A percentile compares a stretch with the other conserved stretches of the same genome.
Evolutionary conservation across 2,888 invertebrate genomes (phyloP).

Genomic region (Watsonalla cultraria): DNA sequence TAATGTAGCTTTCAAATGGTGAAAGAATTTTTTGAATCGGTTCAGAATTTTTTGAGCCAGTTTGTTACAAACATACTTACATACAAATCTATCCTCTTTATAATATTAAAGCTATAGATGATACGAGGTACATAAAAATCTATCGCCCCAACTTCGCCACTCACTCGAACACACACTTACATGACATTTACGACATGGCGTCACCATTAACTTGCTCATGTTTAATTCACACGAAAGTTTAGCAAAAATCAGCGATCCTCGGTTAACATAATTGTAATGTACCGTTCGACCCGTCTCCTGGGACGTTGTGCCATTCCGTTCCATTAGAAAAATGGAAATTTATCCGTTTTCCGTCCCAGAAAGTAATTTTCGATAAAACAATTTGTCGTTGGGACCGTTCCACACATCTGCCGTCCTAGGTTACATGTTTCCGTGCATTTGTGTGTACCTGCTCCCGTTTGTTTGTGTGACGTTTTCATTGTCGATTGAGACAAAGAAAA

Average conservation of each 20-base stretch:
- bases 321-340: constrained; percentile 71
- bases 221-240: constrained; percentile 8
- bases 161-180: not conserved
- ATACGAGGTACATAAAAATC: too few relatives aligned
- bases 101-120: too few relatives aligned
- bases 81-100: too few relatives aligned
- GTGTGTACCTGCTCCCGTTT: constrained; percentile 15
- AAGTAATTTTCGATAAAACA: constrained; percentile 78
- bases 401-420: constrained; percentile 60
- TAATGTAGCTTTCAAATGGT: too few relatives aligned
- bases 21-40: too few relatives aligned
- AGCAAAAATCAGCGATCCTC: constrained; percentile 18
- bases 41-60: too few relatives aligned
- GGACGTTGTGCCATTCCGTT: constrained; percentile 35
- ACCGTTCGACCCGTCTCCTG: constrained; percentile 25
- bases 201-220: not conserved
- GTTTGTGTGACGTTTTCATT: constrained; percentile 9
- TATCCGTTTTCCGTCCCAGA: constrained; percentile 48
- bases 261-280: constrained; percentile 32
- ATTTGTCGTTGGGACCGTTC: constrained; percentile 68
- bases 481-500: not conserved
- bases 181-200: not conserved
- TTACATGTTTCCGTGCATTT: constrained; percentile 40
- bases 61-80: too few relatives aligned
- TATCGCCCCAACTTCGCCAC: not conserved